These are phyloP conservation scores for Koerneria pararmatus DNA, from an alignment of 2,888 invertebrate genomes.

Conservation along the genomic window DNA sequence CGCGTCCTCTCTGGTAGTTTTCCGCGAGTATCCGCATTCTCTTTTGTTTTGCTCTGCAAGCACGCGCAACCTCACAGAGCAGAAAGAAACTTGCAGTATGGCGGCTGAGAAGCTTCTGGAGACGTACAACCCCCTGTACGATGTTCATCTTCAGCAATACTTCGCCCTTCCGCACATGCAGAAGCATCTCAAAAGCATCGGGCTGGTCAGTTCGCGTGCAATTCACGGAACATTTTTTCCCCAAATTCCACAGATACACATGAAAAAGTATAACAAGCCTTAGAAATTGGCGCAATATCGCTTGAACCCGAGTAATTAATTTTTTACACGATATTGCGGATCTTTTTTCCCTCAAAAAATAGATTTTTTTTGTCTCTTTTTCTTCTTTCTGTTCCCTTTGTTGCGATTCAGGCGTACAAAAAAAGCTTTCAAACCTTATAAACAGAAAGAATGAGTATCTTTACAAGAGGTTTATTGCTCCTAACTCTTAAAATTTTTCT, in stretches of 20 bases:
- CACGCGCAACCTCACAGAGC: too few species aligned
- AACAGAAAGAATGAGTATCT: too few species aligned
- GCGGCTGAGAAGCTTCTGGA: conserved; percentile 52
- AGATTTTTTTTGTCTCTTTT: neutral
- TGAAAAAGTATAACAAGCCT: neutral
- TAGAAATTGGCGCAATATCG: neutral
- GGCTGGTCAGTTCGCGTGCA: conserved; percentile 51
- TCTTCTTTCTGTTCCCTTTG: neutral
- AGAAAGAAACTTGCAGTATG: too few species aligned
- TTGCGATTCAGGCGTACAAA: neutral
- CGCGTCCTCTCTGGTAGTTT: too few species aligned
- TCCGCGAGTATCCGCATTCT: too few species aligned
- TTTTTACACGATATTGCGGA: neutral
- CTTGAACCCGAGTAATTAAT: too few species aligned
- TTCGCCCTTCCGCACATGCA: conserved; percentile 58
- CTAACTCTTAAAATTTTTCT: too few species aligned
- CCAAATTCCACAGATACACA: too few species aligned
- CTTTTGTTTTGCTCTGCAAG: too few species aligned
- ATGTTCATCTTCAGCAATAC: conserved; percentile 57
- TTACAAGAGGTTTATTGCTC: too few species aligned
- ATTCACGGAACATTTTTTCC: neutral
- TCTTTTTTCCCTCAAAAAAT: neutral
- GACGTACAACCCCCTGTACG: conserved; percentile 58
- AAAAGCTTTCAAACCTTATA: too few species aligned
- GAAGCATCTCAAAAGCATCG: conserved; percentile 54